Percentiles rank a stretch among this genome's conserved stretches.
Conservation (phyloP, 2,113 vertebrate genomes). For the Syrrhaptes paradoxus region DNA sequence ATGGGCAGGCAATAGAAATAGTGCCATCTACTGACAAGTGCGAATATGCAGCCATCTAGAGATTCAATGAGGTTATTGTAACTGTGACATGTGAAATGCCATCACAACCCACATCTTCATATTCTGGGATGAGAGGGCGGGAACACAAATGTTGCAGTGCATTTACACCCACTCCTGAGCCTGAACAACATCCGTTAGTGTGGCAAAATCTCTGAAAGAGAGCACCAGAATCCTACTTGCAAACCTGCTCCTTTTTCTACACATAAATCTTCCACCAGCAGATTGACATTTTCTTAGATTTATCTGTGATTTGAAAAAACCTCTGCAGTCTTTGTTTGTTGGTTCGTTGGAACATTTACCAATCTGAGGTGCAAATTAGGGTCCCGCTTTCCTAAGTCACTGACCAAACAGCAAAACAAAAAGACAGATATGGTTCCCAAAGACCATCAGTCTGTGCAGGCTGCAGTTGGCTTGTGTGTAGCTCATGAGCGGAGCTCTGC, state of each 20-base stretch:
- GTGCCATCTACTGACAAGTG: slow-evolving; percentile 45
- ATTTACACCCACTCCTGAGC: not conserved
- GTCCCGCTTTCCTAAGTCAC: not conserved
- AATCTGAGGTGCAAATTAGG: accelerated
- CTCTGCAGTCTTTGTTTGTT: not conserved
- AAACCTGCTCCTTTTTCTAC: not conserved
- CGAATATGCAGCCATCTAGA: not conserved
- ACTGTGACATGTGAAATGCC: not conserved
- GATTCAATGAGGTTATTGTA: not conserved
- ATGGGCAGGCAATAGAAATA: not conserved
- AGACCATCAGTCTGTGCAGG: not conserved
- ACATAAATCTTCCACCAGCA: not conserved
- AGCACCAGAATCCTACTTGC: not conserved
- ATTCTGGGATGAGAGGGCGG: not conserved
- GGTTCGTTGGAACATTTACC: not conserved
- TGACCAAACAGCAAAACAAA: not conserved
- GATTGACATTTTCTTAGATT: not conserved
- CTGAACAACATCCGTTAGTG: not conserved
- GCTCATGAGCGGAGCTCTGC: accelerated
- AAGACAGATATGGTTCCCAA: not conserved
- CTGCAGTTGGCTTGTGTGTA: not conserved
- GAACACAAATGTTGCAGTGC: not conserved
- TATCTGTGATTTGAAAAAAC: not conserved
- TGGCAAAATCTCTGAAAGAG: not conserved
- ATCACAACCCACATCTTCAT: not conserved